Evolutionary conservation across 2,113 vertebrate species (phyloP).

Genomic region (Amia ocellicauda): DNA sequence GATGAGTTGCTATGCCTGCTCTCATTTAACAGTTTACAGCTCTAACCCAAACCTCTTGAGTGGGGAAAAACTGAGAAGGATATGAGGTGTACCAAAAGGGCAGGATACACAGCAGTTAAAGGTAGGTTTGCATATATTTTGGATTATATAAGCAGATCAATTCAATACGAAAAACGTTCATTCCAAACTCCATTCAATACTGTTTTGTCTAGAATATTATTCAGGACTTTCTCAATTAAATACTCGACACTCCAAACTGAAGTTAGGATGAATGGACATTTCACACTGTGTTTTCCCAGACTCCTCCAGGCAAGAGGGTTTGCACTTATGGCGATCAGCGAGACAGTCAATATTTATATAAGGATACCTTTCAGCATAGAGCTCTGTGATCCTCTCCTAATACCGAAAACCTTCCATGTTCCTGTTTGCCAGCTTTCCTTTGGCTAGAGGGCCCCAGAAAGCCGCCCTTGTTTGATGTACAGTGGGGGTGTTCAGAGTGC

Average conservation of each 20-base stretch:
- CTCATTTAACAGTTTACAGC: too few relatives aligned
- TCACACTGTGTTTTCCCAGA: neutral
- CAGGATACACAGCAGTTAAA: too few relatives aligned
- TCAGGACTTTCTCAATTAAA: neutral
- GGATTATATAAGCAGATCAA: too few relatives aligned
- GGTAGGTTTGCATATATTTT: too few relatives aligned
- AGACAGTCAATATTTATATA: slow-evolving; percentile 29
- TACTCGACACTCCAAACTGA: neutral
- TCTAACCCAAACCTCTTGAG: too few relatives aligned
- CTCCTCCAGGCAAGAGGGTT: slow-evolving; percentile 2
- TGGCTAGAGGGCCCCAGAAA: neutral
- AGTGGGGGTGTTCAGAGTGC: neutral
- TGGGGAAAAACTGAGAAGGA: too few relatives aligned
- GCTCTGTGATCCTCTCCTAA: slow-evolving; percentile 7
- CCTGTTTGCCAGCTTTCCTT: slow-evolving; percentile 11
- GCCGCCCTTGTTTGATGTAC: slow-evolving; percentile 9
- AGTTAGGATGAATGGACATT: neutral
- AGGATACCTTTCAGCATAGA: slow-evolving; percentile 2
- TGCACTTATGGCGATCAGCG: slow-evolving; percentile 2
- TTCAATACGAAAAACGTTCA: too few relatives aligned
- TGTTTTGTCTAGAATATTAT: too few relatives aligned
- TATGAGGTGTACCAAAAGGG: too few relatives aligned
- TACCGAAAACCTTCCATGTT: neutral
- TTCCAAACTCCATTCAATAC: too few relatives aligned
- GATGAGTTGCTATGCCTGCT: too few relatives aligned